Percentiles rank a stretch among this genome's conserved stretches.
phyloP scores from a whole-genome alignment of 2,113 vertebrate species.

The Eupsittula cactorum region DNA sequence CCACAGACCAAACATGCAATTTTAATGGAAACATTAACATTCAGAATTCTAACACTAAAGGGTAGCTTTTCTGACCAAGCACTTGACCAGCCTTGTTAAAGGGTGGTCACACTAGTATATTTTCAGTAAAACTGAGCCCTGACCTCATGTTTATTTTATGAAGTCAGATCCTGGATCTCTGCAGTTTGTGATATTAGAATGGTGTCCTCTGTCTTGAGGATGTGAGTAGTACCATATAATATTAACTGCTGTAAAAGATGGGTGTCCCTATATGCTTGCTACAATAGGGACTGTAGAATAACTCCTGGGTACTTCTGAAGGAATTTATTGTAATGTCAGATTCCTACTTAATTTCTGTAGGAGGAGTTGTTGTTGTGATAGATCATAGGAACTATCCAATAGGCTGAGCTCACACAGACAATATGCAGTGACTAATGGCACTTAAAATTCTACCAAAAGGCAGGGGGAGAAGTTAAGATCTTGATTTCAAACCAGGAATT shows the following conservation, averaged over 20 bases:
- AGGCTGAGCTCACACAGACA: neutral
- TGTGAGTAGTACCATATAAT: neutral
- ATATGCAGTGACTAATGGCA: neutral
- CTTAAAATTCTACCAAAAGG: neutral
- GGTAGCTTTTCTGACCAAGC: neutral
- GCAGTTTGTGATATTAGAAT: neutral
- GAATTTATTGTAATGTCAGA: neutral
- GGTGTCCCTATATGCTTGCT: neutral
- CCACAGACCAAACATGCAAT: neutral
- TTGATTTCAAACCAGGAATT: neutral
- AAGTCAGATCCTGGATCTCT: neutral
- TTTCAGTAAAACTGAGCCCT: neutral
- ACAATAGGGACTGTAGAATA: neutral
- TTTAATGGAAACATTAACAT: neutral
- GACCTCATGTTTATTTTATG: accelerated
- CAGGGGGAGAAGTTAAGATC: neutral
- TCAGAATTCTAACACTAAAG: neutral
- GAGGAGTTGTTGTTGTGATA: neutral
- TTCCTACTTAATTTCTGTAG: neutral
- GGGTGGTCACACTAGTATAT: neutral
- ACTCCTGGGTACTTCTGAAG: neutral
- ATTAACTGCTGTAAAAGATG: neutral
- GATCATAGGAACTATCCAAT: neutral
- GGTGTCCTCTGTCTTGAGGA: neutral
- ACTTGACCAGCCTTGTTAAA: neutral